Percentiles rank a stretch among this genome's conserved stretches.
Evolutionary conservation across 2,888 invertebrate species (phyloP).

Genomic region (Cryptocheilus praepositus): DNA sequence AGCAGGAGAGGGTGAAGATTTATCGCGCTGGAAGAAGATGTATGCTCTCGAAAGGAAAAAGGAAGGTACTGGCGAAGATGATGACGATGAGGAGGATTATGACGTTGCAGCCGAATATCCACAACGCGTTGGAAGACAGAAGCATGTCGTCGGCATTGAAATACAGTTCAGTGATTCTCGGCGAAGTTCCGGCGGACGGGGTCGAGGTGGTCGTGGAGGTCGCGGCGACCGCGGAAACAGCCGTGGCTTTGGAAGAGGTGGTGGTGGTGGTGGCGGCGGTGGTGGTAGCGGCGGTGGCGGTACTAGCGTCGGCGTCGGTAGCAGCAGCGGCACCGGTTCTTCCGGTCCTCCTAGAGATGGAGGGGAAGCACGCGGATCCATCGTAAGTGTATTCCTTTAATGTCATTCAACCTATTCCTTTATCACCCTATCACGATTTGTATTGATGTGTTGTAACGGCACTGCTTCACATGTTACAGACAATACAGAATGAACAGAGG

Average conservation of each 20-base stretch:
- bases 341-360: constrained; percentile 58
- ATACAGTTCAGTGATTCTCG: constrained; percentile 90
- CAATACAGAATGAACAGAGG: constrained; percentile 65
- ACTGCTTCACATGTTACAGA: constrained; percentile 45
- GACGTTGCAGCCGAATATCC: constrained; percentile 85
- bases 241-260: constrained; percentile 74
- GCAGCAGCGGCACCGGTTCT: constrained; percentile 71
- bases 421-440: not conserved
- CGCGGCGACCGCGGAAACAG: constrained; percentile 74
- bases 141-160: constrained; percentile 90
- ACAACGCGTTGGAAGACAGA: constrained; percentile 90
- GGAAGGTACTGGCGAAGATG: constrained; percentile 81
- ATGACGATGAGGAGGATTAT: constrained; percentile 83
- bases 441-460: too few species aligned
- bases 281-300: constrained; percentile 56
- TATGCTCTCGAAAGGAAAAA: constrained; percentile 86
- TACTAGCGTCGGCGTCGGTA: constrained; percentile 37
- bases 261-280: constrained; percentile 71
- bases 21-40: constrained; percentile 94
- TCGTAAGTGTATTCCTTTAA: constrained; percentile 54
- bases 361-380: constrained; percentile 69
- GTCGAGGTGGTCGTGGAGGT: constrained; percentile 80
- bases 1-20: constrained; percentile 95
- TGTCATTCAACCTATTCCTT: not conserved
- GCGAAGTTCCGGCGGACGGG: constrained; percentile 82